These are phyloP conservation scores for Tolmerus cingulatus DNA, from an alignment of 2,888 invertebrate species.

Conservation along the genomic window DNA sequence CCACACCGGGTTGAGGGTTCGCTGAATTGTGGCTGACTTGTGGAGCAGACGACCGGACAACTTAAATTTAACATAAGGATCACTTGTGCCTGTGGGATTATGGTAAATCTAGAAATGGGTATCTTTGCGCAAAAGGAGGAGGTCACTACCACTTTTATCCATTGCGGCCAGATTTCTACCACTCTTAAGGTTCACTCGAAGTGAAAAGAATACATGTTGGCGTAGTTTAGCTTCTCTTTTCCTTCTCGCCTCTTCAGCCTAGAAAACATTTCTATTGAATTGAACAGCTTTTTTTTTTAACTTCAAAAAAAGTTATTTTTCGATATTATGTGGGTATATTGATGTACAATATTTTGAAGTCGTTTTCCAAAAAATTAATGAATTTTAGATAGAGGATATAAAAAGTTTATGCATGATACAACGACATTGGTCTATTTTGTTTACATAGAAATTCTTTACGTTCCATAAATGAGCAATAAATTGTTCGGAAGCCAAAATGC, in stretches of 20 bases:
- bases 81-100: slow-evolving; percentile 80
- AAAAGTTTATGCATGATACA: too few species aligned
- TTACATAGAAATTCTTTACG: too few species aligned
- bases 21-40: slow-evolving; percentile 92
- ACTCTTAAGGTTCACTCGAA: slow-evolving; percentile 86
- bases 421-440: too few species aligned
- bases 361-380: too few species aligned
- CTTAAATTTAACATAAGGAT: slow-evolving; percentile 98
- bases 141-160: slow-evolving; percentile 88
- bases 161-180: slow-evolving; percentile 90
- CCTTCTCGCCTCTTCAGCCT: slow-evolving; percentile 75
- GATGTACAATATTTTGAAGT: too few species aligned
- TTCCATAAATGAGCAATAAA: too few species aligned
- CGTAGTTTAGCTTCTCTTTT: slow-evolving; percentile 77
- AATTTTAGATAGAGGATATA: too few species aligned
- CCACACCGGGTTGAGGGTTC: slow-evolving; percentile 97
- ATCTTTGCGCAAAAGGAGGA: not conserved
- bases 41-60: slow-evolving; percentile 84
- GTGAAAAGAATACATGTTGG: slow-evolving; percentile 90
- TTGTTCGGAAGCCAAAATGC: too few species aligned
- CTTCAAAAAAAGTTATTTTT: not conserved
- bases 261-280: not conserved
- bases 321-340: too few species aligned
- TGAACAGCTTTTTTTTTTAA: not conserved
- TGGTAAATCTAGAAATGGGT: slow-evolving; percentile 7